Conservation (phyloP, 2,797 vertebrate species). For the Eremophila alpestris region DNA sequence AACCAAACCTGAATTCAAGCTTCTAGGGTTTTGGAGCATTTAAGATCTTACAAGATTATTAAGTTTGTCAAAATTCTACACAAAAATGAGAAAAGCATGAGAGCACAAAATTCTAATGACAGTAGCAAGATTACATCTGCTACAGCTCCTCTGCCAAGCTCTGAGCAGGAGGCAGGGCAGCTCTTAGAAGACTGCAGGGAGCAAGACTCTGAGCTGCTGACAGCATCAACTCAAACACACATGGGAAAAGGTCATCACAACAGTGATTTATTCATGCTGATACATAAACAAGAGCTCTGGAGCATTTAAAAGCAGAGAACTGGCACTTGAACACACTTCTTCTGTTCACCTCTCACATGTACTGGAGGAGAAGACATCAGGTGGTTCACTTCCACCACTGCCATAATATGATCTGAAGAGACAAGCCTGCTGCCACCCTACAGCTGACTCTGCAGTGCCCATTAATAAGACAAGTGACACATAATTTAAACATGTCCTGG, state of each 20-base stretch:
- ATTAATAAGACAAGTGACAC: not conserved
- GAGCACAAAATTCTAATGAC: not conserved
- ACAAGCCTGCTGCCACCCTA: not conserved
- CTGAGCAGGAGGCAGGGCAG: not conserved
- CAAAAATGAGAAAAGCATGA: not conserved
- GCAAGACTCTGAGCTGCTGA: not conserved
- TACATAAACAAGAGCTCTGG: slow-evolving; percentile 1
- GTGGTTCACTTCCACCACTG: not conserved
- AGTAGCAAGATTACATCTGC: not conserved
- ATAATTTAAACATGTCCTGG: not conserved
- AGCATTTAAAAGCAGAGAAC: not conserved
- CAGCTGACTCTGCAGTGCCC: not conserved
- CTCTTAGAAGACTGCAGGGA: not conserved
- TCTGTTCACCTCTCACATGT: not conserved
- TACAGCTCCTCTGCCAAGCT: not conserved
- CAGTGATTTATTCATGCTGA: not conserved
- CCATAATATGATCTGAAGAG: not conserved
- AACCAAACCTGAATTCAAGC: not conserved
- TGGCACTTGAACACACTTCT: not conserved
- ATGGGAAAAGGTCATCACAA: not conserved
- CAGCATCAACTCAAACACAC: not conserved
- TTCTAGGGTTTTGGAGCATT: not conserved
- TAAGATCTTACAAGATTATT: not conserved
- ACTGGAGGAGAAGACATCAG: not conserved
- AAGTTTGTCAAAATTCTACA: not conserved